These are phyloP conservation scores for Bombyx mori DNA, from an alignment of 1,140 invertebrate genomes.

Conservation along the genomic window ASM3026992v2 NC_085125.1:14115501-14116000, in stretches of 20 bases:
- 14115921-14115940: slow-evolving; percentile 61
- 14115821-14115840: slow-evolving; percentile 45
- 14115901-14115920: slow-evolving; percentile 49
- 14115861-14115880: slow-evolving; percentile 21
- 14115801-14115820: slow-evolving; percentile 57
- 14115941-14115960: slow-evolving; percentile 72
- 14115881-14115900: slow-evolving; percentile 36
- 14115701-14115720: slow-evolving; percentile 58
- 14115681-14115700: slow-evolving; percentile 48
- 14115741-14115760: slow-evolving; percentile 47
- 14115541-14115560: slow-evolving; percentile 30
- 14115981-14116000: slow-evolving; percentile 28
- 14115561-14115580: slow-evolving; percentile 63
- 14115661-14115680: slow-evolving; percentile 34
- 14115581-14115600: slow-evolving; percentile 42
- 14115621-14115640: slow-evolving; percentile 26
- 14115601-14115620: background rate
- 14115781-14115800: slow-evolving; percentile 65
- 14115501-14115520: slow-evolving; percentile 69
- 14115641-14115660: slow-evolving; percentile 38
- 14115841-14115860: slow-evolving; percentile 50
- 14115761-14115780: slow-evolving; percentile 51
- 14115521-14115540: slow-evolving; percentile 47
- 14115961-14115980: slow-evolving; percentile 64
- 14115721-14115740: slow-evolving; percentile 61